Evolutionary conservation across 1,140 invertebrate species (phyloP).

Genomic region (Helicoverpa zea): DNA sequence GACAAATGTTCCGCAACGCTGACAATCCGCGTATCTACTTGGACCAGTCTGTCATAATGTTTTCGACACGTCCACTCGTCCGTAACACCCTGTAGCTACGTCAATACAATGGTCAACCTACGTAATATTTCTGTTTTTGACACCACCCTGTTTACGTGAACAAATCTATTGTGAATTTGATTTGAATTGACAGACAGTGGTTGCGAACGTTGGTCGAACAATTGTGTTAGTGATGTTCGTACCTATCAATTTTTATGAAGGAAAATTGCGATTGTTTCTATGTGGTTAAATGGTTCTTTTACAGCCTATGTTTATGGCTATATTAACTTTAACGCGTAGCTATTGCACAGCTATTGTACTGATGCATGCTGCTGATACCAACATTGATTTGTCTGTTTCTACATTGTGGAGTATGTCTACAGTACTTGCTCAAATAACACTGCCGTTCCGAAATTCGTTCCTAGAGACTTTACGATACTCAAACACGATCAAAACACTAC

Average conservation of each 20-base stretch:
- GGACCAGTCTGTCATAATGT: slow-evolving; percentile 47
- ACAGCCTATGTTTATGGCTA: too few species aligned
- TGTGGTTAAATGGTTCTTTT: too few species aligned
- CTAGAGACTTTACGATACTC: too few species aligned
- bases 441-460: too few species aligned
- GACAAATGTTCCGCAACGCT: neutral
- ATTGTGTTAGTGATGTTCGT: neutral
- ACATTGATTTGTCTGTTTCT: too few species aligned
- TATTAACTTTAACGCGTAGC: too few species aligned
- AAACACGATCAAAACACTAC: too few species aligned
- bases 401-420: too few species aligned
- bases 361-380: too few species aligned
- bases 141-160: slow-evolving; percentile 33
- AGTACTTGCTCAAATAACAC: too few species aligned
- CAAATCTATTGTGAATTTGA: slow-evolving; percentile 39
- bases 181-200: slow-evolving; percentile 26
- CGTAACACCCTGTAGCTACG: slow-evolving; percentile 45
- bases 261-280: neutral
- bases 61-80: slow-evolving; percentile 48
- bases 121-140: slow-evolving; percentile 42
- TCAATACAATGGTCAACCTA: slow-evolving; percentile 22
- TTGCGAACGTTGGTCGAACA: neutral
- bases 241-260: neutral
- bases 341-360: too few species aligned
- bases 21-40: slow-evolving; percentile 49